Evolutionary conservation across 1,140 invertebrate genomes (phyloP).

Genomic region (Cherax destructor): DNA sequence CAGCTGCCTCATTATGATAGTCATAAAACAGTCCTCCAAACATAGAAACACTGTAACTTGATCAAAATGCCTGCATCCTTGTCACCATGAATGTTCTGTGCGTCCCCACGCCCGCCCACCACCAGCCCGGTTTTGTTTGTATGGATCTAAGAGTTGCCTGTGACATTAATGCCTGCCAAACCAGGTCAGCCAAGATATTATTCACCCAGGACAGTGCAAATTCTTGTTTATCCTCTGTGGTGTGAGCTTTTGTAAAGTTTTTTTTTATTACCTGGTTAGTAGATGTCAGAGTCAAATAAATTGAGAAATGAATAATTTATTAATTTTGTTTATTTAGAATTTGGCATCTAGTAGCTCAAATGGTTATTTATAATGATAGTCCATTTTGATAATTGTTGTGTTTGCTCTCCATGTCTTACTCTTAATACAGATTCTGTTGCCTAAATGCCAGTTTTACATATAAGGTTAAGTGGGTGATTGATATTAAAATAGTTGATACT

Average conservation of each 20-base stretch:
- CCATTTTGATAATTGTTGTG: not conserved
- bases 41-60: slow-evolving; percentile 7
- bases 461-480: not conserved
- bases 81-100: not conserved
- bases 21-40: not conserved
- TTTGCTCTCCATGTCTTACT: too few relatives aligned
- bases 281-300: not conserved
- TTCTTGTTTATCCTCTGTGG: not conserved
- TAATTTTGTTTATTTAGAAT: not conserved
- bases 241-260: not conserved
- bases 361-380: not conserved
- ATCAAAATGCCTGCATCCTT: not conserved
- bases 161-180: not conserved
- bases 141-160: not conserved
- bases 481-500: not conserved
- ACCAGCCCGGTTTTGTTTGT: not conserved
- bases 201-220: not conserved
- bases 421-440: not conserved
- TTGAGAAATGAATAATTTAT: not conserved
- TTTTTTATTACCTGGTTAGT: not conserved
- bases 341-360: not conserved
- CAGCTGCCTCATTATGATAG: not conserved
- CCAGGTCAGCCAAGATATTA: slow-evolving; percentile 12
- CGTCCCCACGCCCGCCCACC: not conserved
- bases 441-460: not conserved